Conservation (phyloP, 2,797 vertebrate species). For the Synanceia verrucosa region DNA sequence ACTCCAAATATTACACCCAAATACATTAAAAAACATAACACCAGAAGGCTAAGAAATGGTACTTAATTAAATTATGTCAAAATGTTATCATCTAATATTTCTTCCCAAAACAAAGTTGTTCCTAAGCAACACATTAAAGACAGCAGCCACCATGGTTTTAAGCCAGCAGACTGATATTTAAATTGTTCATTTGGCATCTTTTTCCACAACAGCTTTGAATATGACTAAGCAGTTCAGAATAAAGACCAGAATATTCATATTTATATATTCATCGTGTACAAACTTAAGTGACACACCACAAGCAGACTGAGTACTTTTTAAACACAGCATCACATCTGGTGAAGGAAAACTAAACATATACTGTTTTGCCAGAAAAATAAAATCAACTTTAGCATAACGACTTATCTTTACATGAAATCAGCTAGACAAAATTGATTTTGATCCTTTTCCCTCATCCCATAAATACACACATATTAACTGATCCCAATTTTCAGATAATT, state of each 20-base stretch:
- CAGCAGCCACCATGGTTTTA: not conserved
- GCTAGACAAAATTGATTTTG: not conserved
- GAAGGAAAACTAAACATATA: not conserved
- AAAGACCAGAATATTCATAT: slow-evolving; percentile 36
- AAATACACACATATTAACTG: not conserved
- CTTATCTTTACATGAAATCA: not conserved
- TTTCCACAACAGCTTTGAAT: slow-evolving; percentile 18
- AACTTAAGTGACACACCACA: not conserved
- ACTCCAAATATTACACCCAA: not conserved
- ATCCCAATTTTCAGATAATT: not conserved
- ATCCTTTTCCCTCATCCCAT: not conserved
- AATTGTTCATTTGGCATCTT: slow-evolving; percentile 6
- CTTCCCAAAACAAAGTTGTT: slow-evolving; percentile 22
- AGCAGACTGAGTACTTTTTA: not conserved
- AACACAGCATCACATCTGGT: not conserved
- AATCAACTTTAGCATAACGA: not conserved
- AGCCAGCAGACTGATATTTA: slow-evolving; percentile 29
- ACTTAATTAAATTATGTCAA: not conserved
- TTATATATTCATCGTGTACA: slow-evolving; percentile 2
- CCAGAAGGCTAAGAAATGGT: too few relatives aligned
- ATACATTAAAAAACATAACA: too few relatives aligned
- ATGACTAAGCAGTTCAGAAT: slow-evolving; percentile 31
- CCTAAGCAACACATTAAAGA: slow-evolving; percentile 13
- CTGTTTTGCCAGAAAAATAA: not conserved
- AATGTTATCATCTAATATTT: slow-evolving; percentile 1